Base-by-base conservation (phyloP, 2,797 vertebrate genomes). In the Sebastes vulpes region DNA sequence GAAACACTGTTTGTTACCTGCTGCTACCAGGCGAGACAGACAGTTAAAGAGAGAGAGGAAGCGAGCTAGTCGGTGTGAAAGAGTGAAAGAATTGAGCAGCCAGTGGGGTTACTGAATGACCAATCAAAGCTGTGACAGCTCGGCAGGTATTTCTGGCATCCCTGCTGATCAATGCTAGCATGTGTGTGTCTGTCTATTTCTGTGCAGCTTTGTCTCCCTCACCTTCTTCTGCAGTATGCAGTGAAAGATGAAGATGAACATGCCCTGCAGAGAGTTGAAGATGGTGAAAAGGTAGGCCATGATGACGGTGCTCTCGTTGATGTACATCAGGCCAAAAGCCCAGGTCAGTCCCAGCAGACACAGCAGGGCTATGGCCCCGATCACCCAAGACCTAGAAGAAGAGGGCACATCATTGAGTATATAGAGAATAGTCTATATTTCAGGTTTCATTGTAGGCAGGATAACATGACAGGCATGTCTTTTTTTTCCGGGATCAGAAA, bases 161-260 rank as follows among this genome's bases (percentile, higher is more conserved):
- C 59, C 67, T 56, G 61, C 73, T 87, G 76, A 80, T 82, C 28
- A 9, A 4, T 65, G 65, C 59, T 31, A 54, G 46, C 38, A 32
- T 52, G 58, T 52, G 25, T 28, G 26, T 73, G 67, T 21, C 20
- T 77, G 63, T 74, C 74, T 79, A 53, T 86, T 78, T 53, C 52
- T 64, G 63, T 75, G 65, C 6, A 31, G 18, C 58, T 50, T 67
- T 32, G 53, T 93, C 93, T 96, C 9, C 42, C 87, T 90, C 95
- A 99, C 99, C 97, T 99, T 99, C 94, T 99, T 99, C 94, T 99
- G 99, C 80, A 99, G 97, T 71, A 98, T 98, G 94, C 98, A 99
- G 91, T 99, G 98, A 87, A 99, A 99, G 95, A 99, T 99, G 96
- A 99, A 99, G 96, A 99, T 99, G 94, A 99, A 99, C 98, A 99